Evolutionary conservation across 2,888 invertebrate genomes (phyloP).

Genomic region (Thecocarcelia acutangulata): DNA sequence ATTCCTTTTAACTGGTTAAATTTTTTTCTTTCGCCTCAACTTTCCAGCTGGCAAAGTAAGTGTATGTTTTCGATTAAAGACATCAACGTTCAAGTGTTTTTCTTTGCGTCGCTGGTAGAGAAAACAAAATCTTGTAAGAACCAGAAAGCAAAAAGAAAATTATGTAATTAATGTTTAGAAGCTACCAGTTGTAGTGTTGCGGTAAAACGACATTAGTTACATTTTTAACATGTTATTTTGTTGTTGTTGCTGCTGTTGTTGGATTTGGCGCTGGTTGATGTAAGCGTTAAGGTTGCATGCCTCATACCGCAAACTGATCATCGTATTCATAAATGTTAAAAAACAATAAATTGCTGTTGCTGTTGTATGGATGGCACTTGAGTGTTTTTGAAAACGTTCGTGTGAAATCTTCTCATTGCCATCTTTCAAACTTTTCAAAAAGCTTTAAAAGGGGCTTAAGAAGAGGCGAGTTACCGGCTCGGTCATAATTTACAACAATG

Average conservation of each 20-base stretch:
- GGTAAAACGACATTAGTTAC: conserved; percentile 63
- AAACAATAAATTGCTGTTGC: conserved; percentile 39
- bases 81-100: conserved; percentile 41
- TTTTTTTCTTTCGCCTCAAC: conserved; percentile 10
- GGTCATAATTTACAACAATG: conserved; percentile 63
- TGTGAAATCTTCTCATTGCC: conserved; percentile 63
- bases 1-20: conserved; percentile 46
- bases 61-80: conserved; percentile 27
- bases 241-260: background rate
- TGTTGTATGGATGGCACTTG: conserved; percentile 29
- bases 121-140: conserved; percentile 6
- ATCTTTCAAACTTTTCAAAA: conserved; percentile 32
- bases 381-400: conserved; percentile 48
- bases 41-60: conserved; percentile 11
- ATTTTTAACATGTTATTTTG: conserved; percentile 54
- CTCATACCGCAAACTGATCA: conserved; percentile 47
- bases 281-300: conserved; percentile 61
- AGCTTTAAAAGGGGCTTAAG: conserved; percentile 8
- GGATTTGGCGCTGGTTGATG: background rate
- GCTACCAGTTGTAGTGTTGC: conserved; percentile 67
- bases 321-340: conserved; percentile 51
- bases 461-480: conserved; percentile 7
- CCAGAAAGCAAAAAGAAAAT: conserved; percentile 54
- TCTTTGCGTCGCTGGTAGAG: background rate
- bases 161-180: conserved; percentile 69